Base-by-base conservation (phyloP, 2,113 vertebrate genomes). In the Trematomus loennbergii region DNA sequence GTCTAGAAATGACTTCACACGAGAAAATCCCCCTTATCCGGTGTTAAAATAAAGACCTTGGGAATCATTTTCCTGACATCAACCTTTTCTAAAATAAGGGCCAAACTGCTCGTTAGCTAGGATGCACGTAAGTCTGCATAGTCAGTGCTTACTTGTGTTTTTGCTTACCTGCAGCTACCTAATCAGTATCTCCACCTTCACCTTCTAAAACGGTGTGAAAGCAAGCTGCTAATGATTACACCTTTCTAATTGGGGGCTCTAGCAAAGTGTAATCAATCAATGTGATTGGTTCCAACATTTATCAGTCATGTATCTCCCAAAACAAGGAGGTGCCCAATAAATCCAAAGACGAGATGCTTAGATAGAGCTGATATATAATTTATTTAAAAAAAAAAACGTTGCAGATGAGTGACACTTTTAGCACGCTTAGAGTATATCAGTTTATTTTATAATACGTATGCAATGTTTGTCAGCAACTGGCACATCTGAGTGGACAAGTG, bases 401-500 rank as follows among this genome's bases (percentile, higher is more conserved):
- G 36, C 57, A 25, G 4, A 2, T 15, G 10, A 52, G 9, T 3
- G 25, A 55, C 55, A 49, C 5, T 55, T 20, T 9, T n/a, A 52
- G 15, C 62, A 25, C 13, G 16, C 10, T 46, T 6, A 22, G 43
- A 18, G 4, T 64, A 48, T 1, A 40, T 49, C n/a, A 12, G 13
- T 45, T 54, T 66, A 40, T 40, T 40, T 40, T 40, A 40, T 1
- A 40, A 8, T 40, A 9, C 12, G 20, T 54, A 40, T 69, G 49
- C 10, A 0, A 16, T 78, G 20, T 18, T 59, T 68, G 43, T 80
- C 58, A 60, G 29, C 54, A 13, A 54, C 43, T 62, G 20, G 49
- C 15, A 45, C 7, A 76, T 60, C 59, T 79, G 74, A 76, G 36
- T 52, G 16, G 46, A 48, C 57, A 36, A 57, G 33, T 48, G 59